A percentile compares a stretch with the other conserved stretches of the same genome.
Evolutionary conservation across 1,140 invertebrate genomes (phyloP).

Genomic region (Meloidogyne hapla): DNA sequence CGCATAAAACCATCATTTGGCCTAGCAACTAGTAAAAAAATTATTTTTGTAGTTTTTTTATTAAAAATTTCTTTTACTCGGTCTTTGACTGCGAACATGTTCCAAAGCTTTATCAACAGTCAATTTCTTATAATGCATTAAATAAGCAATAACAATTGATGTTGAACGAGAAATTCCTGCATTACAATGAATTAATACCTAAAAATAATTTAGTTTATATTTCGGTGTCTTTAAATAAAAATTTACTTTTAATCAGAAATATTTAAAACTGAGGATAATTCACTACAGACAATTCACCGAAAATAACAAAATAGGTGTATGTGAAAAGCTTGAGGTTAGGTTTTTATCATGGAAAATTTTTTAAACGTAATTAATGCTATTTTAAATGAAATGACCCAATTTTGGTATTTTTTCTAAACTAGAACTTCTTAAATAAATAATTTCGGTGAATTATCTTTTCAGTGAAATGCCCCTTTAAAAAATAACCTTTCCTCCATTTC

Average conservation of each 20-base stretch:
- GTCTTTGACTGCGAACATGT: slow-evolving; percentile 65
- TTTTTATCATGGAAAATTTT: no score
- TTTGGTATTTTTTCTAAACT: no score
- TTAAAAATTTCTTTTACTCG: slow-evolving; percentile 11
- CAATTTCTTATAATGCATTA: slow-evolving; percentile 74
- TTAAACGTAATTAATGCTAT: no score
- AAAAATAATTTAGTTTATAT: slow-evolving; percentile 50
- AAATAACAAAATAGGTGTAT: no score
- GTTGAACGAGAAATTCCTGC: slow-evolving; percentile 85
- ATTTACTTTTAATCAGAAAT: no score
- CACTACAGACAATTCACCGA: no score
- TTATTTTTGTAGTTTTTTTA: no score
- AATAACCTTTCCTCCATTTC: slow-evolving; percentile 54
- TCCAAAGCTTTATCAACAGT: slow-evolving; percentile 73
- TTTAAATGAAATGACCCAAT: no score
- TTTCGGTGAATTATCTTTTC: background rate
- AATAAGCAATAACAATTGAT: slow-evolving; percentile 77
- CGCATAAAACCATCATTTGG: slow-evolving; percentile 33
- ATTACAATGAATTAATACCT: slow-evolving; percentile 84
- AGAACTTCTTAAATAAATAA: background rate
- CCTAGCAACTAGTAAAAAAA: slow-evolving; percentile 14
- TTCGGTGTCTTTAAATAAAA: no score
- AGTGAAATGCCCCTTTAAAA: background rate
- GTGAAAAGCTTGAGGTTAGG: no score
- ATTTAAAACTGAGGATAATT: no score